A percentile compares a stretch with the other conserved stretches of the same genome.
Evolutionary conservation across 2,113 vertebrate genomes (phyloP).

Genomic region (Silurus asotus): DNA sequence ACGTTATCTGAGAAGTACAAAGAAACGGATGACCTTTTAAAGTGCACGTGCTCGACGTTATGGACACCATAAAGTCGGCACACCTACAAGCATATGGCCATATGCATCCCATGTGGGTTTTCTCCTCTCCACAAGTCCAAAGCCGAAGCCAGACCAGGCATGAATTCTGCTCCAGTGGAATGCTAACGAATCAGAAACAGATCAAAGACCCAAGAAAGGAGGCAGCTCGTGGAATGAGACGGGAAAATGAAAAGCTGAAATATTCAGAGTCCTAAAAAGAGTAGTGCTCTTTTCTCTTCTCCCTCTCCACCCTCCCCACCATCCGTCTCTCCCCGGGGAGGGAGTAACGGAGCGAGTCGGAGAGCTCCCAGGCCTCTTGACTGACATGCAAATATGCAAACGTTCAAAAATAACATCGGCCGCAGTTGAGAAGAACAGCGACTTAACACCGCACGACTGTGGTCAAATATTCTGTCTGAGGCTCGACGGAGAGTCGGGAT

Average conservation of each 20-base stretch:
- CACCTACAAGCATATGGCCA: slow-evolving; percentile 38
- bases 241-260: slow-evolving; percentile 88
- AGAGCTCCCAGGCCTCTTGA: slow-evolving; percentile 57
- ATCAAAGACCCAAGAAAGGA: slow-evolving; percentile 86
- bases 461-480: slow-evolving; percentile 40
- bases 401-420: slow-evolving; percentile 53
- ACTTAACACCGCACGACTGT: slow-evolving; percentile 16
- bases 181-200: slow-evolving; percentile 88
- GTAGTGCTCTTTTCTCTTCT: slow-evolving; percentile 67
- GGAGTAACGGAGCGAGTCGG: slow-evolving; percentile 42
- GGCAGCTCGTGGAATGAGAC: slow-evolving; percentile 65
- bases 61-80: slow-evolving; percentile 19
- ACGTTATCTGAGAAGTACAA: background rate
- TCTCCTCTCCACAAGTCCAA: slow-evolving; percentile 30
- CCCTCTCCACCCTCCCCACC: slow-evolving; percentile 47
- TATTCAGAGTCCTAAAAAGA: slow-evolving; percentile 90
- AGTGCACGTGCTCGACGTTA: background rate
- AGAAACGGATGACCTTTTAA: background rate
- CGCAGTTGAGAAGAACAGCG: slow-evolving; percentile 29
- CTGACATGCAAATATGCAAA: slow-evolving; percentile 57
- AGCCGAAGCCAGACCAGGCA: slow-evolving; percentile 54
- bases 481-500: background rate
- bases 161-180: slow-evolving; percentile 79
- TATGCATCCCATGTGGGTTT: slow-evolving; percentile 46
- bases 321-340: slow-evolving; percentile 46